phyloP scores from a whole-genome alignment of 2,797 vertebrate genomes.

The Epinephelus awoara region DNA sequence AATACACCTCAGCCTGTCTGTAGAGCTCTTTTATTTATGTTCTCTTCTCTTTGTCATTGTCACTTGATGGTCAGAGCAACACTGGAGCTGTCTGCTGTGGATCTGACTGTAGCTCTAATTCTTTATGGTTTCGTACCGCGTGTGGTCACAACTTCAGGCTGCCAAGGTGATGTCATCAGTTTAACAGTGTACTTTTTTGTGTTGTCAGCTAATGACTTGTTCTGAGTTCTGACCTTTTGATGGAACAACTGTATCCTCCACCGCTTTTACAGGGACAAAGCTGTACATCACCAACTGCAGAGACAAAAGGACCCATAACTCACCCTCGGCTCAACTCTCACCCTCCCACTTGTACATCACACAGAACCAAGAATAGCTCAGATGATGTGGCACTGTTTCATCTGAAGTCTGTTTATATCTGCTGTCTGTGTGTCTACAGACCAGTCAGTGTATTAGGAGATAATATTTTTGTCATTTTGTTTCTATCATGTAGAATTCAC shows the following conservation, averaged over 20 bases:
- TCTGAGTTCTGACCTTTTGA: conserved; percentile 5
- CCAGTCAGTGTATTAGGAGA: too few species aligned
- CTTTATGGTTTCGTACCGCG: not conserved
- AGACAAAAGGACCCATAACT: not conserved
- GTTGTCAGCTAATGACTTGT: conserved; percentile 2
- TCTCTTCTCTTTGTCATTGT: not conserved
- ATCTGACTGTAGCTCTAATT: not conserved
- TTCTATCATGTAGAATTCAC: too few species aligned
- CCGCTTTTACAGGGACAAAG: not conserved
- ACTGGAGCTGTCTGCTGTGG: not conserved
- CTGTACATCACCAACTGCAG: not conserved
- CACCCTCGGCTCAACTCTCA: not conserved
- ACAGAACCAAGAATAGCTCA: not conserved
- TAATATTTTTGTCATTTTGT: too few species aligned
- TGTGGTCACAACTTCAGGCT: not conserved
- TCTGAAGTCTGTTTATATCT: not conserved
- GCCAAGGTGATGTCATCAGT: not conserved
- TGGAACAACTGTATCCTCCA: not conserved
- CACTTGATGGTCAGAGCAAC: not conserved
- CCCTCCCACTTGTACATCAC: not conserved
- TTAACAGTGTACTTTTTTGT: not conserved
- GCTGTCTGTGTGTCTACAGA: not conserved
- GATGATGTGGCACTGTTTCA: not conserved
- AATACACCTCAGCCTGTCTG: not conserved
- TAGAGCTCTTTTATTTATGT: not conserved